Base-by-base conservation (phyloP, 2,797 vertebrate species). In the Enteromius unitaeniatus region DNA sequence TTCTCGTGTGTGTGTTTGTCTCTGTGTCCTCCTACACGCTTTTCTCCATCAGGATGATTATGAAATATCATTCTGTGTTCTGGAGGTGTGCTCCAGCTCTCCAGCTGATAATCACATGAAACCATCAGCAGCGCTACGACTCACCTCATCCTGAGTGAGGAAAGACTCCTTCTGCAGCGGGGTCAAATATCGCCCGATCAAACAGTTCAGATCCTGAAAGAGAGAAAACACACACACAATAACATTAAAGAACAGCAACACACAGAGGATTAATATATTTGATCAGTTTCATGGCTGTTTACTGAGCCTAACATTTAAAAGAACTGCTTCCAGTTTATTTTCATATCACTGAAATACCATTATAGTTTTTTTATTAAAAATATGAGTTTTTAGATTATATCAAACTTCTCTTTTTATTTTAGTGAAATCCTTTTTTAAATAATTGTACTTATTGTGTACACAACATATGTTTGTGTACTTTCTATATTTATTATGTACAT, bases 91-190 rank as follows among this genome's bases (percentile, higher is more conserved):
- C 53, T 82, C 11, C 6, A 51, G 70, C 70, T 34, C 26, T 19
- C 45, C 45, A 15, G 60, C 17, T n/a, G 45, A 77, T 68, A 37
- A 82, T 82, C n/a, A 82, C 60, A 37, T 40, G 69, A 80, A 70
- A 73, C n/a, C 72, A 31, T 34, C 45, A 34, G 45, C 21, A 11
- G 62, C 1, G n/a, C 60, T 51, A 34, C 23, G 62, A 64, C 86
- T 58, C 94, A 99, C 98, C 97, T 99, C 98, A 91, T 99, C 97
- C 82, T 96, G 97, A n/a, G 96, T 96, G 19, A 99, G 97, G 89
- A 99, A 99, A 4, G 94, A 96, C 88, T 99, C 97, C 79, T 97
- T 97, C 80, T 98, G 97, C 77, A 99, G 91, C 79, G 98, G 97
- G 81, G 96, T 97, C 87, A 98, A 89, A 89, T 99, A 99, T 90